phyloP scores from a whole-genome alignment of 2,797 vertebrate genomes.

The Enteromius radiatus region DNA sequence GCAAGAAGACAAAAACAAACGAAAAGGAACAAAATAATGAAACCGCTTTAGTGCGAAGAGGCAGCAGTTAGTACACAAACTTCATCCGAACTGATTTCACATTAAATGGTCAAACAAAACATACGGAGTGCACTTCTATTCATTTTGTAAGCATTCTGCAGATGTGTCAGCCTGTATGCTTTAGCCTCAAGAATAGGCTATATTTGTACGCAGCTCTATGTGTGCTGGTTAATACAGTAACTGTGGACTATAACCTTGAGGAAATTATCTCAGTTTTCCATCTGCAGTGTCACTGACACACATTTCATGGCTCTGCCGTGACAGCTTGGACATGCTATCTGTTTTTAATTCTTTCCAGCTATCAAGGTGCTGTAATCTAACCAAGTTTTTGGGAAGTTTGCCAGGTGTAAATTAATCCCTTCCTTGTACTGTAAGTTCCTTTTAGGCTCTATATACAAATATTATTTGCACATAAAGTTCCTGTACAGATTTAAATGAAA shows the following conservation, averaged over 20 bases:
- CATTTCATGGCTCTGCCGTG: background rate
- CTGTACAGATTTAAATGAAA: background rate
- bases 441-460: background rate
- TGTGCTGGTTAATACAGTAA: background rate
- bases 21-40: background rate
- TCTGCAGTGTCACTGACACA: background rate
- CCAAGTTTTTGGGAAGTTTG: background rate
- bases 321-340: conserved; percentile 13
- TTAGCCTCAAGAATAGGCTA: background rate
- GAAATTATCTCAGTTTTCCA: conserved; percentile 5
- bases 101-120: background rate
- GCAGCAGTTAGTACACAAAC: background rate
- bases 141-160: background rate
- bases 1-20: background rate
- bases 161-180: background rate
- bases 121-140: background rate
- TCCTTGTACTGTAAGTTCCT: background rate
- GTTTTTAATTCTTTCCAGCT: background rate
- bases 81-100: background rate
- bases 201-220: too few species aligned
- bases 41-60: background rate
- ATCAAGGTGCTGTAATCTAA: conserved; percentile 7
- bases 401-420: background rate
- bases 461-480: background rate
- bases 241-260: background rate